Conservation (phyloP, 2,797 vertebrate genomes). For the Atherinosoma microstoma region DNA sequence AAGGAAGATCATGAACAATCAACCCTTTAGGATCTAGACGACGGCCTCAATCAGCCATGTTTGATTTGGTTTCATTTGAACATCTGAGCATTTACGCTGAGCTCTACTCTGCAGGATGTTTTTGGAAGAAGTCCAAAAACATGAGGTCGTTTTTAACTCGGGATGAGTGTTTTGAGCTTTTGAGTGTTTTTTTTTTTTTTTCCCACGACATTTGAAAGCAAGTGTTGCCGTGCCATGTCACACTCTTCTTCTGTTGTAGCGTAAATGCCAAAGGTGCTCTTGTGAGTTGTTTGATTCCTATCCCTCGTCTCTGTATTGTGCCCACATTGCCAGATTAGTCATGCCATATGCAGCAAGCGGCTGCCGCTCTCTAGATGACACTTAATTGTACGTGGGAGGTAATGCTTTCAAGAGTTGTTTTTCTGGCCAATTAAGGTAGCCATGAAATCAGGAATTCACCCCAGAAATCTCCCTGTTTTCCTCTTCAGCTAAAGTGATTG, state of each 20-base stretch:
- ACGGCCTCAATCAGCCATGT: neutral
- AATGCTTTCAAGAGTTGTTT: conserved; percentile 65
- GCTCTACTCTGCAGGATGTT: neutral
- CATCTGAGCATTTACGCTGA: neutral
- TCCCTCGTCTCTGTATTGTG: conserved; percentile 73
- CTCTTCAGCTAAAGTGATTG: conserved; percentile 8
- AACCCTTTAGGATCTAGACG: neutral
- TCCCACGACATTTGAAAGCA: conserved; percentile 37
- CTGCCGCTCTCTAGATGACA: conserved; percentile 69
- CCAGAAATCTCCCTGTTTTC: conserved; percentile 32
- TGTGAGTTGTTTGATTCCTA: conserved; percentile 70
- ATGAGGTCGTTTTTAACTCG: conserved; percentile 11
- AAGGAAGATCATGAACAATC: neutral
- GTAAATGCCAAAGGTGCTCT: conserved; percentile 68
- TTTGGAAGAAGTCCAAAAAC: conserved; percentile 11
- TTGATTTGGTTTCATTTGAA: neutral
- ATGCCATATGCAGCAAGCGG: conserved; percentile 67
- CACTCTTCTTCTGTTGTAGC: conserved; percentile 48
- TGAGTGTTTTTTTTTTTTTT: conserved; percentile 2
- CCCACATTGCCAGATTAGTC: conserved; percentile 82
- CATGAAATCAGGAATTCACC: conserved; percentile 68
- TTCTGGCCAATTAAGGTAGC: conserved; percentile 72
- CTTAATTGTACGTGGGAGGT: conserved; percentile 80
- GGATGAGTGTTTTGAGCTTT: conserved; percentile 40
- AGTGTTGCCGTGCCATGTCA: conserved; percentile 26